Percentiles rank a stretch among this genome's conserved stretches.
phyloP scores from a whole-genome alignment of 2,113 vertebrate genomes.

The Aythya baeri region DNA sequence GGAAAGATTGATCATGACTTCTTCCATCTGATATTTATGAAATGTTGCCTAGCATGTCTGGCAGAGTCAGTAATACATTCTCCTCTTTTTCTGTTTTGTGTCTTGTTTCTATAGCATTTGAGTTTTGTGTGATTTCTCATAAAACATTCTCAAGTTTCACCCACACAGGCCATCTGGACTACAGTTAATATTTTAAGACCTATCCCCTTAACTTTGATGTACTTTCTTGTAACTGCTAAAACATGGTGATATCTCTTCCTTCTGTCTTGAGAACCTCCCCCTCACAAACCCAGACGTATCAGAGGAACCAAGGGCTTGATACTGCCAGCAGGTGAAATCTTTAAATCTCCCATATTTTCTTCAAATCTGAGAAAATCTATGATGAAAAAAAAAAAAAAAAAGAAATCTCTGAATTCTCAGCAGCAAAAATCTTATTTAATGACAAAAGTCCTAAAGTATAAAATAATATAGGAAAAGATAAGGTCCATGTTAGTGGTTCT shows the following conservation, averaged over 20 bases:
- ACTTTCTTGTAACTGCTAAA: slow-evolving; percentile 66
- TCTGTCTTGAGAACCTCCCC: slow-evolving; percentile 52
- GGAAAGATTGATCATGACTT: slow-evolving; percentile 19
- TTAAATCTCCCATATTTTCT: slow-evolving; percentile 13
- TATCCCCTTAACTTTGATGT: slow-evolving; percentile 61
- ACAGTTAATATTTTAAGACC: slow-evolving; percentile 68
- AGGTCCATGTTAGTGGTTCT: background rate
- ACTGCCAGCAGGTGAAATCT: slow-evolving; percentile 27
- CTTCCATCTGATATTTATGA: slow-evolving; percentile 61
- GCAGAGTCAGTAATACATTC: slow-evolving; percentile 53
- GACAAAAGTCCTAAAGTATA: background rate
- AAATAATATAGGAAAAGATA: background rate
- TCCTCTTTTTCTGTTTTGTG: slow-evolving; percentile 61
- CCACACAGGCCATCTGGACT: slow-evolving; percentile 56
- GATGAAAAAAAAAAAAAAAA: background rate
- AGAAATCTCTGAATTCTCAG: slow-evolving; percentile 1
- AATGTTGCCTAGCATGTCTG: slow-evolving; percentile 67
- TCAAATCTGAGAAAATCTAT: slow-evolving; percentile 23
- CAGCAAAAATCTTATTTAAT: background rate
- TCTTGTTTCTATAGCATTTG: slow-evolving; percentile 68
- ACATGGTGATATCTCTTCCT: slow-evolving; percentile 52
- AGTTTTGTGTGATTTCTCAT: slow-evolving; percentile 65
- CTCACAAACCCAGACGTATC: slow-evolving; percentile 33
- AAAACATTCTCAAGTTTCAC: slow-evolving; percentile 64
- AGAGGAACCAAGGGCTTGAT: slow-evolving; percentile 36